phyloP scores from a whole-genome alignment of 2,888 invertebrate genomes.

The Phasia obesa region DNA sequence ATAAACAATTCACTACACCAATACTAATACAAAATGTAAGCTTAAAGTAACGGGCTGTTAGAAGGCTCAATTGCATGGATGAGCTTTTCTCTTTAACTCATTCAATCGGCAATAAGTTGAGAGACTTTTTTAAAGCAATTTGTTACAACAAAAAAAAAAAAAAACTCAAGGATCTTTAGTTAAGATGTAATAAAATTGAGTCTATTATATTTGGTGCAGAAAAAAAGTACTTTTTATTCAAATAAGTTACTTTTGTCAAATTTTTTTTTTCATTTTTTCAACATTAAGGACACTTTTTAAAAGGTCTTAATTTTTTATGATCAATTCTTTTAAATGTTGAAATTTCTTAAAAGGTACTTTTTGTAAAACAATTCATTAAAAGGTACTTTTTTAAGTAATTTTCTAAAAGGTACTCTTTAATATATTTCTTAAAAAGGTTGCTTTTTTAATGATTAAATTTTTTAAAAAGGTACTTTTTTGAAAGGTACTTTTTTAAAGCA shows the following conservation, averaged over 20 bases:
- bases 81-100: neutral
- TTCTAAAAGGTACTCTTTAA: too few species aligned
- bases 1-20: neutral
- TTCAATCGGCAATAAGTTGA: neutral
- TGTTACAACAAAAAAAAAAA: neutral
- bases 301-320: neutral
- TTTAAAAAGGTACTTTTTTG: too few species aligned
- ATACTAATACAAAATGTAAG: slow-evolving; percentile 1
- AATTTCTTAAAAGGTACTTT: neutral
- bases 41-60: neutral
- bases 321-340: too few species aligned
- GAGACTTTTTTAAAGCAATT: neutral
- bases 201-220: too few species aligned
- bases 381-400: too few species aligned
- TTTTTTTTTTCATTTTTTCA: too few species aligned
- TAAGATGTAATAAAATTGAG: neutral
- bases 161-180: slow-evolving; percentile 54
- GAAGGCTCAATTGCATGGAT: neutral
- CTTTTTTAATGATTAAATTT: too few species aligned
- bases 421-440: too few species aligned
- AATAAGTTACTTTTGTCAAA: too few species aligned
- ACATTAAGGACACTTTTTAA: neutral
- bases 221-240: too few species aligned
- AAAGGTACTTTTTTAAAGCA: too few species aligned
- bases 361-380: neutral